phyloP scores from a whole-genome alignment of 2,888 invertebrate genomes.

The Epistrophe eligans region DNA sequence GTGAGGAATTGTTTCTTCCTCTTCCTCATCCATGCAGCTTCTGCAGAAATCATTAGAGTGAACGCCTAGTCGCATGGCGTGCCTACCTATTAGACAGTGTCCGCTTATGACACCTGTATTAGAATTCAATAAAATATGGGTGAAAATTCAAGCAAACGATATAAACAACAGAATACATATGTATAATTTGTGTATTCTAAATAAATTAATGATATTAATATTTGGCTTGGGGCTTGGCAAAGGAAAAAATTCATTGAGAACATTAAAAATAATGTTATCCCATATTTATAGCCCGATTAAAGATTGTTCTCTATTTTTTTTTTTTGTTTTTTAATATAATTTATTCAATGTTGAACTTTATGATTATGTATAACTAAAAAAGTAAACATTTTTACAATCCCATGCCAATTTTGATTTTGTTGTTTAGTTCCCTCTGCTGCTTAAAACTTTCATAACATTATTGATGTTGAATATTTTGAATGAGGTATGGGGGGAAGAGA shows the following conservation, averaged over 20 bases:
- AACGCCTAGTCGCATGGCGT: no score
- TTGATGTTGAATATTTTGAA: constrained; percentile 11
- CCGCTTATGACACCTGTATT: no score
- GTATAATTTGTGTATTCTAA: neutral
- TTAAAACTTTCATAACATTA: constrained; percentile 48
- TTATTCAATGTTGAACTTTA: constrained; percentile 18
- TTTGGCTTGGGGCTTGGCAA: constrained; percentile 2
- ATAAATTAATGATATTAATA: constrained; percentile 2
- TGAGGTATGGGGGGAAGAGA: neutral
- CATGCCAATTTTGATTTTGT: neutral
- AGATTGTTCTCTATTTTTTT: constrained; percentile 11
- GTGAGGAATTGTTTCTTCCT: no score
- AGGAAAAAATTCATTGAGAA: constrained; percentile 50
- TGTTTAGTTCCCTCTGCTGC: neutral
- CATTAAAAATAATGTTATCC: constrained; percentile 46
- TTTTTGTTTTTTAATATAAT: constrained; percentile 5
- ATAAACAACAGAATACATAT: neutral
- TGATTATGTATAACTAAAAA: neutral
- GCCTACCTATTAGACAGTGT: no score
- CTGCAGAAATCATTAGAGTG: no score
- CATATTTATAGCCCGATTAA: constrained; percentile 40
- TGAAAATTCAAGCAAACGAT: neutral
- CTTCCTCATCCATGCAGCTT: no score
- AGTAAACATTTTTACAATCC: neutral
- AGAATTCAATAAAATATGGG: no score